A percentile compares a stretch with the other conserved stretches of the same genome.
These are phyloP conservation scores for Thaumetopoea pityocampa DNA, from an alignment of 1,140 invertebrate genomes.

Conservation along the genomic window DNA sequence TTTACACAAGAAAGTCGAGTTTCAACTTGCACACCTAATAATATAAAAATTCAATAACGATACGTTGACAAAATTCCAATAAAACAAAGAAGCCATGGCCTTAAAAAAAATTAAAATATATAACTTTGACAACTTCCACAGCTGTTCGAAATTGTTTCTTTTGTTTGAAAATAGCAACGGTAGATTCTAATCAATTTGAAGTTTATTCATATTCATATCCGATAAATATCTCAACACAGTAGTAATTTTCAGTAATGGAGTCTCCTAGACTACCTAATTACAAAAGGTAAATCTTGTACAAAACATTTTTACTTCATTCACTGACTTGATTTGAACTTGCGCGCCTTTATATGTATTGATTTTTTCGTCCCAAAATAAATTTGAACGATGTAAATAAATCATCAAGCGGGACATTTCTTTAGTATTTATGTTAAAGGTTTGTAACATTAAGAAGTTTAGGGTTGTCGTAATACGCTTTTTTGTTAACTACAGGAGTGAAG, in stretches of 20 bases:
- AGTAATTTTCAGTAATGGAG: slow-evolving; percentile 25
- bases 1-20: too few relatives aligned
- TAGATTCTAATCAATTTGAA: slow-evolving; percentile 8
- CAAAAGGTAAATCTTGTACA: slow-evolving; percentile 34
- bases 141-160: slow-evolving; percentile 17
- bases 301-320: slow-evolving; percentile 13
- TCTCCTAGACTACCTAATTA: slow-evolving; percentile 25
- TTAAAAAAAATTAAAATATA: too few relatives aligned
- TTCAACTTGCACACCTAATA: too few relatives aligned
- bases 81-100: too few relatives aligned
- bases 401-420: slow-evolving; percentile 43
- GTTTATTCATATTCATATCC: slow-evolving; percentile 1
- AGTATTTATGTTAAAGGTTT: slow-evolving; percentile 23
- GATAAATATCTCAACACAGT: not conserved
- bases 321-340: slow-evolving; percentile 50
- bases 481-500: slow-evolving; percentile 20
- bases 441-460: slow-evolving; percentile 4
- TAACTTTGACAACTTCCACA: slow-evolving; percentile 16
- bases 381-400: slow-evolving; percentile 70
- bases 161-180: slow-evolving; percentile 20
- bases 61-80: too few relatives aligned
- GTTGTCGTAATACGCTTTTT: slow-evolving; percentile 8
- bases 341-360: slow-evolving; percentile 69
- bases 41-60: too few relatives aligned
- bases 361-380: slow-evolving; percentile 66